Percentiles rank a stretch among this genome's conserved stretches.
Conservation (phyloP, 2,888 invertebrate genomes). For the Nycteola revayana region DNA sequence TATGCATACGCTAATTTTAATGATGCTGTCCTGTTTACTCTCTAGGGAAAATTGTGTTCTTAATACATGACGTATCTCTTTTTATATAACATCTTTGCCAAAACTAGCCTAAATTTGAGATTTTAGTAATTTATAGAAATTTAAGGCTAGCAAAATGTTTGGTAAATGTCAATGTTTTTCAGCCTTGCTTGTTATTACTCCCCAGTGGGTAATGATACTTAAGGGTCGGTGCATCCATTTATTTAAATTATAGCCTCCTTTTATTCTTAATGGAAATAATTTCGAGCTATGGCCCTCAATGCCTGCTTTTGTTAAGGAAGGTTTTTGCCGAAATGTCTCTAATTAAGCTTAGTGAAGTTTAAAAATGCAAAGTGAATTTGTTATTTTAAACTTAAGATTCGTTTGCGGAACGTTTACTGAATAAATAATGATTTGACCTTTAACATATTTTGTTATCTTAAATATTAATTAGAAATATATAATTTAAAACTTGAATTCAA, state of each 20-base stretch:
- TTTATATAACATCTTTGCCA: too few relatives aligned
- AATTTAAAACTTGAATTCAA: too few relatives aligned
- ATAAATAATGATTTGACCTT: too few relatives aligned
- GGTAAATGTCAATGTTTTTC: slow-evolving; percentile 14
- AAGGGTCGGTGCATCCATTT: slow-evolving; percentile 26
- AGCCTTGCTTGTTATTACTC: slow-evolving; percentile 15
- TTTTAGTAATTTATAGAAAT: too few relatives aligned
- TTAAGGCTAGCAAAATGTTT: slow-evolving; percentile 1
- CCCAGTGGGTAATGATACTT: slow-evolving; percentile 12
- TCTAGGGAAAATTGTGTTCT: too few relatives aligned
- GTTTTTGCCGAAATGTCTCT: neutral
- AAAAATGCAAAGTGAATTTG: neutral
- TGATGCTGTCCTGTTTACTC: too few relatives aligned
- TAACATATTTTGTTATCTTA: too few relatives aligned
- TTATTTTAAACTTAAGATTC: neutral
- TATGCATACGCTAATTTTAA: too few relatives aligned
- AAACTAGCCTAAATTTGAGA: too few relatives aligned
- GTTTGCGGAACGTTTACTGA: too few relatives aligned
- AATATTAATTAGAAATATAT: too few relatives aligned
- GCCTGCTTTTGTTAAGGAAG: slow-evolving; percentile 2
- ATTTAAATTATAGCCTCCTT: slow-evolving; percentile 25
- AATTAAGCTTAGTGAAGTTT: neutral
- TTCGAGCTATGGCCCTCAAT: slow-evolving; percentile 11
- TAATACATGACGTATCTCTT: too few relatives aligned
- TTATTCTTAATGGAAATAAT: slow-evolving; percentile 29